Evolutionary conservation across 2,888 invertebrate genomes (phyloP), one percentile per base, ranked within the genome.

Genomic region (Erannis defoliaria): DNA sequence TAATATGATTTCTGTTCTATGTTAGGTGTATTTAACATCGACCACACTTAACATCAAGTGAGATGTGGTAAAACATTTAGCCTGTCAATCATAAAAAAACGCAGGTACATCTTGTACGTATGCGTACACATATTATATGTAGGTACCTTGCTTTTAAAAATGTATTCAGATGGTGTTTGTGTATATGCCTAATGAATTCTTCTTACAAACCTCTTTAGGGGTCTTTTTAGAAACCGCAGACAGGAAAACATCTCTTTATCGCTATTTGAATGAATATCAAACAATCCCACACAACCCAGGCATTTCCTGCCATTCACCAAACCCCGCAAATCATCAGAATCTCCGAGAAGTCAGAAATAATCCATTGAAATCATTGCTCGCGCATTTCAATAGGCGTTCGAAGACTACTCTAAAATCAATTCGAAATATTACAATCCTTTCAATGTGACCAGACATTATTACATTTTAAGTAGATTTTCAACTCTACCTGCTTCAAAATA

Each of bases 351-450:
- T 6, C 48, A 48, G 37, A 37, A 40, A 43, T 50, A 49, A 45
- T 55, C 16, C 62, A 57, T 57, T 58, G 49, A 55, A 72, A 56
- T 70, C 70, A 70, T 75, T 78, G 80, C 78, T 77, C 68, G 55
- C 66, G 37, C 67, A 72, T 71, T 74, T 70, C 62, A 29, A 61
- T 62, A 79, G 78, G 76, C 77, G 78, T 69, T 64, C 55, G 64
- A 66, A 69, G 70, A 55, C 67, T 65, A 72, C 72, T 66, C 64
- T 68, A 51, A 77, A 80, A 79, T 78, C 80, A 79, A 76, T 79
- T 76, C 72, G n/a, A 51, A 55, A 53, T 31, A 16, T 26, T 50
- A 23, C 33, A 75, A 72, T 69, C 74, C 73, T 74, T 75, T 73
- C 56, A 74, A 63, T 55, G 55, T 62, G n/a, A 48, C 40, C 40